Conservation (phyloP, 2,113 vertebrate genomes). For the Lasiurus borealis region DNA sequence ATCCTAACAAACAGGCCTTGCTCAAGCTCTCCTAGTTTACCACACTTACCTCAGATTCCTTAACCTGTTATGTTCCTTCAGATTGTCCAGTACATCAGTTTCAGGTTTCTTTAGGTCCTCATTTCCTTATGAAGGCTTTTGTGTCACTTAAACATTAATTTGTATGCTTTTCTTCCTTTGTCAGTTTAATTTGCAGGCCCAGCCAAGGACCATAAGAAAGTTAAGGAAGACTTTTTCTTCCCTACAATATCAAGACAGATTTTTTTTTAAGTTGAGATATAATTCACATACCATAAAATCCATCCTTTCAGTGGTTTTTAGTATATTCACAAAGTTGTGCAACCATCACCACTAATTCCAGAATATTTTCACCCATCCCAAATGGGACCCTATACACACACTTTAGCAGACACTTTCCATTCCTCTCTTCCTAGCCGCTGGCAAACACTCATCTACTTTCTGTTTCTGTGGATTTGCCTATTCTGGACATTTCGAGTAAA, state of each 20-base stretch:
- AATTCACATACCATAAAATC: constrained; percentile 23
- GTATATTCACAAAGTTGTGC: not conserved
- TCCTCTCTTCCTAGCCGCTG: not conserved
- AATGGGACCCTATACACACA: not conserved
- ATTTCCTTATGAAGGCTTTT: not conserved
- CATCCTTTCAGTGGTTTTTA: constrained; percentile 22
- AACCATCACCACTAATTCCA: not conserved
- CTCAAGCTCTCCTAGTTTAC: not conserved
- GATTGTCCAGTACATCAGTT: not conserved
- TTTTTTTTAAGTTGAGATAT: not conserved
- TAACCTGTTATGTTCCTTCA: not conserved
- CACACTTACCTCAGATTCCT: not conserved
- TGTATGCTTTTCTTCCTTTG: not conserved
- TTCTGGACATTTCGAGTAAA: not conserved
- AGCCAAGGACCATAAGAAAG: not conserved
- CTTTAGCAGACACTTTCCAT: not conserved
- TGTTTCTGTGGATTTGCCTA: not conserved
- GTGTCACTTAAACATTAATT: not conserved
- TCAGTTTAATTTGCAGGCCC: constrained; percentile 25
- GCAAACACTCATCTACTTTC: not conserved
- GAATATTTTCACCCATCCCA: not conserved
- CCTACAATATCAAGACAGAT: not conserved
- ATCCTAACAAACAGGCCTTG: not conserved
- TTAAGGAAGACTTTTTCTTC: not conserved
- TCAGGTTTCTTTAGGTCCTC: not conserved